phyloP scores from a whole-genome alignment of 2,113 vertebrate species.

The Ancistrus triradiatus region DNA sequence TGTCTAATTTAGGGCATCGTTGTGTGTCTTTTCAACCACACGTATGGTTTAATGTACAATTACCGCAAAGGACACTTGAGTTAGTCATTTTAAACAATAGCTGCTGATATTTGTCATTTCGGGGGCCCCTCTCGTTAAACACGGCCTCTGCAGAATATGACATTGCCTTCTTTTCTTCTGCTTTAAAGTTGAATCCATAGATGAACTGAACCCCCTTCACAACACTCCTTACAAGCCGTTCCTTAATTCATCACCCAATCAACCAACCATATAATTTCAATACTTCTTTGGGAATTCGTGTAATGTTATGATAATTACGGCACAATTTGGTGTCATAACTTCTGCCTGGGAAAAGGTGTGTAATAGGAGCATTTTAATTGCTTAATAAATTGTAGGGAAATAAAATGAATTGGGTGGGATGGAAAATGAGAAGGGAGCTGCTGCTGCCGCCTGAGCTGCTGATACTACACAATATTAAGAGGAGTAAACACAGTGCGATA shows the following conservation, averaged over 20 bases:
- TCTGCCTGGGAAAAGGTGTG: conserved; percentile 59
- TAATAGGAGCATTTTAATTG: conserved; percentile 64
- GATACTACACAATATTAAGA: conserved; percentile 5
- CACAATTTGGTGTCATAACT: conserved; percentile 69
- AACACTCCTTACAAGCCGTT: conserved; percentile 60
- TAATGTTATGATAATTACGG: conserved; percentile 74
- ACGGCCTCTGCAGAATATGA: conserved; percentile 10
- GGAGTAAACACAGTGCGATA: conserved; percentile 14
- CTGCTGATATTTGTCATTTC: conserved; percentile 23
- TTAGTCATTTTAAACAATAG: conserved; percentile 30
- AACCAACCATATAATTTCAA: conserved; percentile 79
- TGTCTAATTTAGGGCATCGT: conserved; percentile 4
- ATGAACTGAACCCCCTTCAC: conserved; percentile 51
- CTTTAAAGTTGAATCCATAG: conserved; percentile 59
- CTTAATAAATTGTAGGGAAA: too few species aligned
- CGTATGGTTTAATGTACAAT: conserved; percentile 2
- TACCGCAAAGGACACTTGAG: conserved; percentile 13
- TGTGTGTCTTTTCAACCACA: conserved; percentile 1
- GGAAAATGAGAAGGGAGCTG: conserved; percentile 18
- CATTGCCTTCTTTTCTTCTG: conserved; percentile 52
- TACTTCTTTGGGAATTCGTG: conserved; percentile 75
- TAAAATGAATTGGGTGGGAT: too few species aligned
- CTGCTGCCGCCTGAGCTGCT: neutral
- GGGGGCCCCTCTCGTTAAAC: neutral
- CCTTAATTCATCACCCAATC: conserved; percentile 77